These are phyloP conservation scores for Trichogramma dendrolimi DNA, from an alignment of 2,888 invertebrate genomes.

Conservation along the genomic window DNA sequence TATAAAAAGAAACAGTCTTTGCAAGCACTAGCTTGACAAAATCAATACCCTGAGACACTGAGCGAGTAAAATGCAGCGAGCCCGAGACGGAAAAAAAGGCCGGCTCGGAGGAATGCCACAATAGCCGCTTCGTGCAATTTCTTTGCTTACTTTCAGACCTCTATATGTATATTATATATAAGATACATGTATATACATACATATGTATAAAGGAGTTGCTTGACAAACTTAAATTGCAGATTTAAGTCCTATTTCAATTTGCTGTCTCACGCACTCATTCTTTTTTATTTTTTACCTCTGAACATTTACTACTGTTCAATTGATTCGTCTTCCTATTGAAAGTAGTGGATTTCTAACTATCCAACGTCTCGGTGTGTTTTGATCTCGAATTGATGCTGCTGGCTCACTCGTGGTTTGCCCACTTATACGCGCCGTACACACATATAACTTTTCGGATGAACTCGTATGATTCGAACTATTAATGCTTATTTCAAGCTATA, in stretches of 20 bases:
- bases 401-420: not conserved
- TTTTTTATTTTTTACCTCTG: not conserved
- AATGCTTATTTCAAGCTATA: not conserved
- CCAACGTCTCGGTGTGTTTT: not conserved
- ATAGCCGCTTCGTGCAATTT: no score
- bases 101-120: no score
- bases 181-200: not conserved
- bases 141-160: no score
- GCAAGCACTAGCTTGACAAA: no score
- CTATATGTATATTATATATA: no score
- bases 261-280: slow-evolving; percentile 4
- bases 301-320: slow-evolving; percentile 1
- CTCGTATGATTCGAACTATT: slow-evolving; percentile 8
- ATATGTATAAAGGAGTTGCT: slow-evolving; percentile 17
- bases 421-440: not conserved
- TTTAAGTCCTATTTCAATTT: slow-evolving; percentile 30
- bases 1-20: no score
- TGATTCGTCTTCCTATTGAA: not conserved
- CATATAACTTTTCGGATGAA: slow-evolving; percentile 1
- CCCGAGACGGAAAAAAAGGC: no score
- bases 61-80: no score
- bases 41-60: no score
- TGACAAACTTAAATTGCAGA: slow-evolving; percentile 35
- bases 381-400: slow-evolving; percentile 1
- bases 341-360: no score